A percentile compares a stretch with the other conserved stretches of the same genome.
phyloP scores from a whole-genome alignment of 2,113 vertebrate species.

The Vulpes ferrilata region DNA sequence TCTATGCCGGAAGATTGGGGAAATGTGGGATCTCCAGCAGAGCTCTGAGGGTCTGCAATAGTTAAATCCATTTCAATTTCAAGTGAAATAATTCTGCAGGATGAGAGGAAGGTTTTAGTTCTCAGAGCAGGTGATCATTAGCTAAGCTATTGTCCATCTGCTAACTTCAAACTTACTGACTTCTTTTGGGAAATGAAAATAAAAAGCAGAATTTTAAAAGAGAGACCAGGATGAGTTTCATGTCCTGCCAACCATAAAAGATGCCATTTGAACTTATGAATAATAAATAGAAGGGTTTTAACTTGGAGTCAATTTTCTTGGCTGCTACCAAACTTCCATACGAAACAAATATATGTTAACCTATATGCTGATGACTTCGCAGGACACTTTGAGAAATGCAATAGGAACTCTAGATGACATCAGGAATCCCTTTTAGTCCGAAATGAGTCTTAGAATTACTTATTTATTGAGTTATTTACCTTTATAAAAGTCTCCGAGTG shows the following conservation, averaged over 20 bases:
- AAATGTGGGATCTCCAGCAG: not conserved
- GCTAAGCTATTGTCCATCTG: conserved; percentile 45
- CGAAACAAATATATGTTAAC: conserved; percentile 51
- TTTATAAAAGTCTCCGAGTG: not conserved
- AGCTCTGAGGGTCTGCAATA: not conserved
- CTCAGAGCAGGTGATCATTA: conserved; percentile 39
- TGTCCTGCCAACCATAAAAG: conserved; percentile 40
- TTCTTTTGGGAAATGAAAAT: conserved; percentile 51
- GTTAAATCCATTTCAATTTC: not conserved
- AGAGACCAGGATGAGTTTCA: conserved; percentile 29
- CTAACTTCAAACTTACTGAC: conserved; percentile 46
- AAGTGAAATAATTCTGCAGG: not conserved
- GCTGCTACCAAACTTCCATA: conserved; percentile 19
- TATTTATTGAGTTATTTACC: not conserved
- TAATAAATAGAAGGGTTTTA: conserved; percentile 51
- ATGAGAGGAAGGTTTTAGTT: not conserved
- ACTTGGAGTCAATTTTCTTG: conserved; percentile 27
- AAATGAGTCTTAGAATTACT: not conserved
- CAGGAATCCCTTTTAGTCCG: conserved; percentile 42
- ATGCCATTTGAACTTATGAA: conserved; percentile 59
- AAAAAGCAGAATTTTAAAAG: not conserved
- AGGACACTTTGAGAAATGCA: conserved; percentile 20
- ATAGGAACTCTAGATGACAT: not conserved
- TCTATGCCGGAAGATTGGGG: not conserved
- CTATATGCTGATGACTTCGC: not conserved